A percentile compares a stretch with the other conserved stretches of the same genome.
Evolutionary conservation across 2,797 vertebrate species (phyloP).

Genomic region (Peromyscus nudipes): DNA sequence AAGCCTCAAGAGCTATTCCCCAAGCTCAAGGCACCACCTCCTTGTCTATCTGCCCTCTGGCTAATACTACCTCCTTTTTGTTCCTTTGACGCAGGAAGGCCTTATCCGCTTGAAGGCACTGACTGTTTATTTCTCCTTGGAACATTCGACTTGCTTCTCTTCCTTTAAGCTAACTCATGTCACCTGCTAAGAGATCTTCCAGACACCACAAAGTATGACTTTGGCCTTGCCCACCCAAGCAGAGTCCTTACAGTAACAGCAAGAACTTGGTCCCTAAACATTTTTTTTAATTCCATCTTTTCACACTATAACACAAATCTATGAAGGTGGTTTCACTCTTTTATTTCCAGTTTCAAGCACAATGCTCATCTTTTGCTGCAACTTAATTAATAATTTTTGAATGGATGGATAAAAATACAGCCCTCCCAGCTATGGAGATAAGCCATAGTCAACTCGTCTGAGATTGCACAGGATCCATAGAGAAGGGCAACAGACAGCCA

Average conservation of each 20-base stretch:
- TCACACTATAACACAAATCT: neutral
- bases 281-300: slow-evolving; percentile 19
- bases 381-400: slow-evolving; percentile 24
- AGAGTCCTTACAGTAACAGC: neutral
- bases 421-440: neutral
- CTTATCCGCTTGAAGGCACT: neutral
- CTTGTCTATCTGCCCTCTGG: neutral
- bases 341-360: slow-evolving; percentile 4
- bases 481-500: slow-evolving; percentile 38
- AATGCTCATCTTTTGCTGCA: neutral
- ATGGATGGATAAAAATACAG: neutral
- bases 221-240: neutral
- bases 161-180: neutral
- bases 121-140: slow-evolving; percentile 24
- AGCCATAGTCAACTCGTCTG: neutral
- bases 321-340: neutral
- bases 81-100: neutral
- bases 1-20: neutral
- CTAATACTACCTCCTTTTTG: neutral
- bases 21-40: neutral
- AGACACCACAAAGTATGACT: neutral
- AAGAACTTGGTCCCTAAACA: neutral
- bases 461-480: neutral
- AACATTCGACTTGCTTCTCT: neutral
- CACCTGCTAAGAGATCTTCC: neutral